These are phyloP conservation scores for Malurus leucopterus DNA, from an alignment of 2,797 vertebrate species.

Conservation along the genomic window DNA sequence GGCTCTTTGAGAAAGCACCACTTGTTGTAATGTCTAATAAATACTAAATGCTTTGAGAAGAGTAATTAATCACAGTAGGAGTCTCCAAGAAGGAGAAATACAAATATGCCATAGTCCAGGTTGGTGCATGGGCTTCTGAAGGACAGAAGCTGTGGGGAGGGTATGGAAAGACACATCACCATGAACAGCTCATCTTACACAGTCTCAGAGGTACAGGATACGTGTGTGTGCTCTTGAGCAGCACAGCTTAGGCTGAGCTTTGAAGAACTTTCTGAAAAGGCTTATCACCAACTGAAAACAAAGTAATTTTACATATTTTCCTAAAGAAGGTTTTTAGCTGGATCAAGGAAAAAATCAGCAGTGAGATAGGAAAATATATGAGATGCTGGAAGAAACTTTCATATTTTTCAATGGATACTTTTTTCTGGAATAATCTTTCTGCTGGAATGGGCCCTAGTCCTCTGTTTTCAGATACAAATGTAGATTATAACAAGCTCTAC, in stretches of 20 bases:
- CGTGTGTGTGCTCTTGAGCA: not conserved
- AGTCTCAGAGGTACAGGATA: not conserved
- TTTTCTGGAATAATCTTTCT: not conserved
- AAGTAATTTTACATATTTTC: not conserved
- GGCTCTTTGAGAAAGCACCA: not conserved
- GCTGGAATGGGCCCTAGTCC: not conserved
- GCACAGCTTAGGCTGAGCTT: not conserved
- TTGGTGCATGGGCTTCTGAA: not conserved
- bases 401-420: not conserved
- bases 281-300: not conserved
- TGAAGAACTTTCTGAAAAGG: not conserved
- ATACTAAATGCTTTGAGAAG: not conserved
- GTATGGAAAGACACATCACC: not conserved
- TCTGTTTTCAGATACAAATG: not conserved
- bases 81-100: not conserved
- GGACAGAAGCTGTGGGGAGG: not conserved
- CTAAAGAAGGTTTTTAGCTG: not conserved
- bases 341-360: not conserved
- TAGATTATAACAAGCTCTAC: not conserved
- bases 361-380: not conserved
- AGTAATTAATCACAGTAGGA: not conserved
- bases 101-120: not conserved
- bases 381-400: not conserved
- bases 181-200: not conserved
- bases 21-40: not conserved